Evolutionary conservation across 2,797 vertebrate genomes (phyloP).

Genomic region (Lerista edwardsae): DNA sequence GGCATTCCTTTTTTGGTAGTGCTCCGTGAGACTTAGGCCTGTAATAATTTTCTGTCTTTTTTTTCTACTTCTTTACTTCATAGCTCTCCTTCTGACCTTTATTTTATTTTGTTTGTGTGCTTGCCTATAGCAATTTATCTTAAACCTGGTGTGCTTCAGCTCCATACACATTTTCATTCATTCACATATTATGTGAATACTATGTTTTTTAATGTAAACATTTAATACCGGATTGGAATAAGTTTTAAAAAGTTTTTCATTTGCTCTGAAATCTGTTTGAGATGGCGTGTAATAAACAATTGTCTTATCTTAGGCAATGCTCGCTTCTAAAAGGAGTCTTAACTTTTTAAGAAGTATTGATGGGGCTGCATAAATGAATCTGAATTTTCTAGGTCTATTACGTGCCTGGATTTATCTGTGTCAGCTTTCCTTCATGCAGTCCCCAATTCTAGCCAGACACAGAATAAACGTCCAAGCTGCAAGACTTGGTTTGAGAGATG

Average conservation of each 20-base stretch:
- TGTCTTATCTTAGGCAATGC: not conserved
- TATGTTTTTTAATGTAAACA: not conserved
- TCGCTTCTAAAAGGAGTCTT: not conserved
- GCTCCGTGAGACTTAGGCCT: not conserved
- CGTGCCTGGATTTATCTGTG: not conserved
- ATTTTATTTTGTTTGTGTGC: not conserved
- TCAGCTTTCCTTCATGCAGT: not conserved
- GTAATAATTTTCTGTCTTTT: not conserved
- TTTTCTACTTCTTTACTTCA: not conserved
- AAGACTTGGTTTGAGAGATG: not conserved
- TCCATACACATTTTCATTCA: not conserved
- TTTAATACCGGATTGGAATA: not conserved
- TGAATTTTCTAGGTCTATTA: not conserved
- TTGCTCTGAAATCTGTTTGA: not conserved
- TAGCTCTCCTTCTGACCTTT: not conserved
- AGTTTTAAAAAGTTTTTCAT: not conserved
- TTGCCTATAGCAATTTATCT: not conserved
- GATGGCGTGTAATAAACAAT: not conserved
- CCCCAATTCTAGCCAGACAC: not conserved
- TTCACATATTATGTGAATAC: not conserved
- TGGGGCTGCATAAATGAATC: not conserved
- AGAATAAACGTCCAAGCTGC: not conserved
- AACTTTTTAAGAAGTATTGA: not conserved
- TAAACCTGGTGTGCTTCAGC: not conserved
- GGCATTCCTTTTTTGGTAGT: not conserved